phyloP scores from a whole-genome alignment of 2,797 vertebrate genomes.

The Sciaenops ocellatus region DNA sequence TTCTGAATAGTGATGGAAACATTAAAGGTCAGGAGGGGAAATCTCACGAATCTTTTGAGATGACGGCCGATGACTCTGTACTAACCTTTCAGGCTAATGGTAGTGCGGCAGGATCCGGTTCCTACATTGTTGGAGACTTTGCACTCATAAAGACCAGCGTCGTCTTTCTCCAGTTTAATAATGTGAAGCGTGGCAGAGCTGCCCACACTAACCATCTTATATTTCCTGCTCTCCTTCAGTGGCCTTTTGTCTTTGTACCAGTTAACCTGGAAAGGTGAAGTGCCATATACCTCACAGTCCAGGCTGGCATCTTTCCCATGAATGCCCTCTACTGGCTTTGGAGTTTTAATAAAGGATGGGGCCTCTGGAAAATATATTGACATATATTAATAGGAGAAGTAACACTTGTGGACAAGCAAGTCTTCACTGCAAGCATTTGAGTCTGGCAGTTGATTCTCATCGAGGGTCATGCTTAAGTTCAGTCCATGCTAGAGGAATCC shows the following conservation, averaged over 20 bases:
- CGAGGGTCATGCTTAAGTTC: constrained; percentile 48
- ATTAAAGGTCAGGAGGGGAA: constrained; percentile 28
- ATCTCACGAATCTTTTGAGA: background rate
- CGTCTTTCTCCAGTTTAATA: constrained; percentile 89
- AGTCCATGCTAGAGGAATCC: constrained; percentile 53
- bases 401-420: constrained; percentile 18
- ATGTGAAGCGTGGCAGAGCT: constrained; percentile 90
- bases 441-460: background rate
- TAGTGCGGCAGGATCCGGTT: constrained; percentile 86
- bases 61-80: constrained; percentile 50
- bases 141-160: constrained; percentile 94
- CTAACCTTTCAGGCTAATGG: constrained; percentile 92
- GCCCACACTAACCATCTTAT: constrained; percentile 91
- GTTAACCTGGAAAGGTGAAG: constrained; percentile 90
- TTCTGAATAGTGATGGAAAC: constrained; percentile 82
- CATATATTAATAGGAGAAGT: constrained; percentile 76
- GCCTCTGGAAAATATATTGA: constrained; percentile 87
- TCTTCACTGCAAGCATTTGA: constrained; percentile 11
- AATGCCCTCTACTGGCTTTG: constrained; percentile 88
- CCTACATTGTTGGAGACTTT: constrained; percentile 91
- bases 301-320: constrained; percentile 92
- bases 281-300: constrained; percentile 93
- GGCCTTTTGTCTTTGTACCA: constrained; percentile 97
- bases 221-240: constrained; percentile 93
- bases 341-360: constrained; percentile 92